Evolutionary conservation across 2,797 vertebrate species (phyloP).

Genomic region (Gobionotothen gibberifrons): DNA sequence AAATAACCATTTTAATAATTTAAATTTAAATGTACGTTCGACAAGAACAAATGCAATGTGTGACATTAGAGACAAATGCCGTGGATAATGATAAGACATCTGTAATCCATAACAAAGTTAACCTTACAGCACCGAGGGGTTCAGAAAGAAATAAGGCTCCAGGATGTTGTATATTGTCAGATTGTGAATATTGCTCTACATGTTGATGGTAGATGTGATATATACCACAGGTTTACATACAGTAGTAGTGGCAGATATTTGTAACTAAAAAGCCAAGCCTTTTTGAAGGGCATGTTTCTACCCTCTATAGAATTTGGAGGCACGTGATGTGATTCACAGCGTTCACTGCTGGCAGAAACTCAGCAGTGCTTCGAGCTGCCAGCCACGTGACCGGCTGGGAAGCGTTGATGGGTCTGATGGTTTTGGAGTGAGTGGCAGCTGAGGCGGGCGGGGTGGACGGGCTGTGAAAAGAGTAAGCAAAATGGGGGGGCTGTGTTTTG

Average conservation of each 20-base stretch:
- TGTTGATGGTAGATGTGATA: not conserved
- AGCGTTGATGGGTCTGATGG: conserved; percentile 52
- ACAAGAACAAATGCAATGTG: not conserved
- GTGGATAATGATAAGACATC: not conserved
- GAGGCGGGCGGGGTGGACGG: conserved; percentile 37
- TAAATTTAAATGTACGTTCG: no score
- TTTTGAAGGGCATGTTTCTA: conserved; percentile 31
- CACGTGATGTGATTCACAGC: conserved; percentile 54
- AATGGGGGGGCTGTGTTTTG: conserved; percentile 6
- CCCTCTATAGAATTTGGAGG: conserved; percentile 51
- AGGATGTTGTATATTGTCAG: not conserved
- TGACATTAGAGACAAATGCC: conserved; percentile 8
- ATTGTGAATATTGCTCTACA: not conserved
- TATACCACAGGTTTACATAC: not conserved
- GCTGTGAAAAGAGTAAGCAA: conserved; percentile 34
- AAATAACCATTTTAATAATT: no score
- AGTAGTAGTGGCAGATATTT: conserved; percentile 12
- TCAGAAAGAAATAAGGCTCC: not conserved
- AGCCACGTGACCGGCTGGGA: conserved; percentile 65
- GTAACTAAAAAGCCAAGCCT: not conserved
- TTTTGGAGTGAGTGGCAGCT: conserved; percentile 73
- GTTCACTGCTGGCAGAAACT: conserved; percentile 60
- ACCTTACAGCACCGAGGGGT: not conserved
- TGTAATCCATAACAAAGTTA: not conserved
- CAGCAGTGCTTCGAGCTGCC: conserved; percentile 60